phyloP scores from a whole-genome alignment of 2,797 vertebrate genomes.

The Brotula barbata region DNA sequence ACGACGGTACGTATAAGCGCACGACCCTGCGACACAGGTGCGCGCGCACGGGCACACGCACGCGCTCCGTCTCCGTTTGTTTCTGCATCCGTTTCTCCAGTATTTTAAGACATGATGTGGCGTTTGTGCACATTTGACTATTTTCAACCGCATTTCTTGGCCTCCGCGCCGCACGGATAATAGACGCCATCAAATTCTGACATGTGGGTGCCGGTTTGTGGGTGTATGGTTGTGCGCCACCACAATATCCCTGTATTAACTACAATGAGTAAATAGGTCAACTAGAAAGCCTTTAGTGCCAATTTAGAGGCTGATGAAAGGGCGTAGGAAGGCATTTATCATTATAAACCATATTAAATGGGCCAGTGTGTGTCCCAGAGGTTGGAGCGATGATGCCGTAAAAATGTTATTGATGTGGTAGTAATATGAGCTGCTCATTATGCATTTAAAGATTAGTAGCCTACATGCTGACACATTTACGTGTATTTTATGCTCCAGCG shows the following conservation, averaged over 20 bases:
- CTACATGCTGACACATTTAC: conserved; percentile 63
- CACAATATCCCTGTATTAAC: conserved; percentile 65
- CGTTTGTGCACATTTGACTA: conserved; percentile 39
- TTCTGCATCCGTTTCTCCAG: conserved; percentile 4
- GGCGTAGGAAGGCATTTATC: conserved; percentile 71
- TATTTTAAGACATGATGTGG: conserved; percentile 21
- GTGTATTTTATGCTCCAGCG: conserved; percentile 56
- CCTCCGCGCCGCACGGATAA: conserved; percentile 38
- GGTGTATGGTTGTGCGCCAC: conserved; percentile 65
- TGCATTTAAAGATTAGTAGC: conserved; percentile 60
- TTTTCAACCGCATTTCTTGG: conserved; percentile 49
- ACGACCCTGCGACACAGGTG: conserved; percentile 41
- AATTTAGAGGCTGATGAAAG: conserved; percentile 75
- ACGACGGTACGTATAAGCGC: conserved; percentile 62
- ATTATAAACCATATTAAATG: conserved; percentile 73
- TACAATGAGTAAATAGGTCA: conserved; percentile 76
- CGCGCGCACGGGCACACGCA: conserved; percentile 2
- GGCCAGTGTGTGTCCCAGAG: conserved; percentile 65
- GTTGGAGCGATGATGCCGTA: conserved; percentile 56
- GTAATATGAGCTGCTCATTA: conserved; percentile 62
- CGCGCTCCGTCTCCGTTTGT: conserved; percentile 4
- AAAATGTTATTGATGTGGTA: conserved; percentile 64
- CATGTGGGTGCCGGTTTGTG: conserved; percentile 61
- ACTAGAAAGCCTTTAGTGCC: conserved; percentile 69
- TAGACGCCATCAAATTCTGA: conserved; percentile 56